Percentiles rank a stretch among this genome's conserved stretches.
Evolutionary conservation across 2,888 invertebrate genomes (phyloP).

Genomic region (Dorcus parallelipipedus): DNA sequence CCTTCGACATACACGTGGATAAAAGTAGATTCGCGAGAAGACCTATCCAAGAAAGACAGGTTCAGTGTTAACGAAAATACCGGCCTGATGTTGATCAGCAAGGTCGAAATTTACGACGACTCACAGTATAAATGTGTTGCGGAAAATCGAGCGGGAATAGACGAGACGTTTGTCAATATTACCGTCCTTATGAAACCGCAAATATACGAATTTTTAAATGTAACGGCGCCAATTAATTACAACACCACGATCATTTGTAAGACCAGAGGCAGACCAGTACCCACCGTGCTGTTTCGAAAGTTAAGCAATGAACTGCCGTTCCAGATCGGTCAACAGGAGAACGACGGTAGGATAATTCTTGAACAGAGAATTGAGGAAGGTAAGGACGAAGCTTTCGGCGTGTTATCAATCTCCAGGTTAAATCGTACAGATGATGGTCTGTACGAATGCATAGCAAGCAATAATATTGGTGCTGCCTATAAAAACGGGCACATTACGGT

Average conservation of each 20-base stretch:
- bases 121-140: constrained; percentile 80
- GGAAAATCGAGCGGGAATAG: constrained; percentile 72
- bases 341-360: constrained; percentile 66
- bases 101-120: constrained; percentile 73
- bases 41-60: constrained; percentile 65
- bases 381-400: constrained; percentile 61
- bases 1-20: constrained; percentile 82
- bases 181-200: constrained; percentile 75
- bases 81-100: constrained; percentile 70
- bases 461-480: constrained; percentile 66
- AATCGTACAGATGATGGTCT: constrained; percentile 78
- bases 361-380: constrained; percentile 55
- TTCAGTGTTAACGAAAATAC: constrained; percentile 68
- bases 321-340: constrained; percentile 59
- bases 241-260: constrained; percentile 71
- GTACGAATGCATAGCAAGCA: constrained; percentile 82
- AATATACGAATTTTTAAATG: constrained; percentile 73
- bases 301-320: constrained; percentile 61
- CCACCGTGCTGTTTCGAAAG: constrained; percentile 76
- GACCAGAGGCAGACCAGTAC: constrained; percentile 77
- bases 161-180: constrained; percentile 65
- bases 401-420: constrained; percentile 64
- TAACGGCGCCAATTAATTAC: constrained; percentile 61
- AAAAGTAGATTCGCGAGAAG: constrained; percentile 67
- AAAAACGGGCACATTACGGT: constrained; percentile 81